Percentiles rank a stretch among this genome's conserved stretches.
These are phyloP conservation scores for Forbesichthys papilliferus DNA, from an alignment of 2,113 vertebrate species.

Conservation along the genomic window DNA sequence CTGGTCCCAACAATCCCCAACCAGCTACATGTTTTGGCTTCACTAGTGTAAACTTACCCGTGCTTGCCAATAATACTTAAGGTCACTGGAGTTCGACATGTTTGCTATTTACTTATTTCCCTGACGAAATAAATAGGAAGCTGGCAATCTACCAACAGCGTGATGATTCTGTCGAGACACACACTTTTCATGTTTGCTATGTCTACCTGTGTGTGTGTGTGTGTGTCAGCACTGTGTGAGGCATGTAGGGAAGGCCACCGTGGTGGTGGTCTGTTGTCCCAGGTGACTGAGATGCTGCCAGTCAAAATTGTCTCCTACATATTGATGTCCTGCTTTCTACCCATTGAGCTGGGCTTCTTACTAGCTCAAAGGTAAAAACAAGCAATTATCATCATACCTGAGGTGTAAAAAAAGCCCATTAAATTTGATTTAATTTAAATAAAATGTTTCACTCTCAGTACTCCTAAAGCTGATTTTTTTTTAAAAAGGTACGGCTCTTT, in stretches of 20 bases:
- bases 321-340: conserved; percentile 77
- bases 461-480: no score
- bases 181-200: not conserved
- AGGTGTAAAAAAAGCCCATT: not conserved
- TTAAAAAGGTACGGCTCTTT: no score
- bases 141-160: no score
- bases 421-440: not conserved
- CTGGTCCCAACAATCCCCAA: no score
- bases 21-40: no score
- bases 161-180: no score
- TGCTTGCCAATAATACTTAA: no score
- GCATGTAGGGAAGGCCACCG: conserved; percentile 56
- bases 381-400: not conserved
- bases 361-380: conserved; percentile 72
- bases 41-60: no score
- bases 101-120: no score
- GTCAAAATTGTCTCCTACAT: conserved; percentile 67
- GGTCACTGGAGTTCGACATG: no score
- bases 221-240: conserved; percentile 73
- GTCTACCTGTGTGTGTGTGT: not conserved
- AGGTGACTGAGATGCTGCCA: conserved; percentile 59
- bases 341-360: conserved; percentile 68
- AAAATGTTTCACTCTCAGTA: no score
- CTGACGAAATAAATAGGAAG: no score
- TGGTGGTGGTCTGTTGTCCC: conserved; percentile 39